Conservation (phyloP, 2,113 vertebrate genomes). For the Brienomyrus longianalis region DNA sequence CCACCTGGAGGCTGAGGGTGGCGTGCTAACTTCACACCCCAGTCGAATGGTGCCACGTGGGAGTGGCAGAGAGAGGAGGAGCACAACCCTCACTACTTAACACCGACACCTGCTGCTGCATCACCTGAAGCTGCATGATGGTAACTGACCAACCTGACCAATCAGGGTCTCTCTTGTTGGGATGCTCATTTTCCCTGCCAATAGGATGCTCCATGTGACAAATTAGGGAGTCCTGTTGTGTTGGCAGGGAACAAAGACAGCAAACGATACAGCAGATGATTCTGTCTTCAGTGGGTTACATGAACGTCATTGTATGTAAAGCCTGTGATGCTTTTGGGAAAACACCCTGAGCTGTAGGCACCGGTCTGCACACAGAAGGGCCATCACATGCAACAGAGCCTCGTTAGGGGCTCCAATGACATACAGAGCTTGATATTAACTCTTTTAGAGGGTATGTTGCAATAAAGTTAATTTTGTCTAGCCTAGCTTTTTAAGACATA, state of each 20-base stretch:
- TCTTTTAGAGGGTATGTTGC: background rate
- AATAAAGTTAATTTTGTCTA: background rate
- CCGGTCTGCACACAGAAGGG: background rate
- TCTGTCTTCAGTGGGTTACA: background rate
- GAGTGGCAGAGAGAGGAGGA: background rate
- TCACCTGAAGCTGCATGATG: background rate
- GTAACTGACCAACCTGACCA: background rate
- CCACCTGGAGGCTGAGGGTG: background rate
- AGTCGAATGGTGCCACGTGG: background rate
- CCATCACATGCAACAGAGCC: background rate
- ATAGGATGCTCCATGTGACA: background rate
- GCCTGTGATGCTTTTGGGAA: background rate
- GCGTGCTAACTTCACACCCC: background rate
- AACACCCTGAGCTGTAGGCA: background rate
- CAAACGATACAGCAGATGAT: background rate
- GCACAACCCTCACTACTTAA: background rate
- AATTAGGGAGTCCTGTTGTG: background rate
- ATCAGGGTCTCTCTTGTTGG: background rate
- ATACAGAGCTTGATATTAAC: background rate
- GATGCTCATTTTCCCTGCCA: background rate
- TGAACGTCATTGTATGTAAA: background rate
- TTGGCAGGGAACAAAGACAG: background rate
- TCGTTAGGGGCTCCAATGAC: background rate
- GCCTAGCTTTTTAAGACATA: background rate
- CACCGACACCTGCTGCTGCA: background rate